Percentiles rank a stretch among this genome's conserved stretches.
Evolutionary conservation across 2,797 vertebrate species (phyloP).

Genomic region (Sebastes itinus): DNA sequence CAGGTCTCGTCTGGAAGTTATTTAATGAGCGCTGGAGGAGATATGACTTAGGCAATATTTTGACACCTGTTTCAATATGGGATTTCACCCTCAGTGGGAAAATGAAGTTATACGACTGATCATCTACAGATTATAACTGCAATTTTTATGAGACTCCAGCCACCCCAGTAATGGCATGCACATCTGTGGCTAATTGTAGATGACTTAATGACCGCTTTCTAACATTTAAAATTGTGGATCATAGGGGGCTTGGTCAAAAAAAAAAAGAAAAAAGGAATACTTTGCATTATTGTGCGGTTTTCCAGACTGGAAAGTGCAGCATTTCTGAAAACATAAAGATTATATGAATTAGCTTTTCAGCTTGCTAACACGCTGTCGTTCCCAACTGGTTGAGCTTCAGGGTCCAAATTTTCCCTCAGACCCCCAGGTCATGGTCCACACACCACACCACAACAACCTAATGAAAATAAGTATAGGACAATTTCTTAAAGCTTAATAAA

Average conservation of each 20-base stretch:
- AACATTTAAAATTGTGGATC: neutral
- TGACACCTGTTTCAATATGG: constrained; percentile 65
- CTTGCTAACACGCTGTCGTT: neutral
- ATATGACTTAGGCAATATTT: constrained; percentile 34
- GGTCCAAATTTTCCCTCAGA: neutral
- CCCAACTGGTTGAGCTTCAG: neutral
- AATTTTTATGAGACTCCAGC: constrained; percentile 34
- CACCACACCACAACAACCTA: neutral
- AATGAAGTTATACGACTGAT: constrained; percentile 39
- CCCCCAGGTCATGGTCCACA: neutral
- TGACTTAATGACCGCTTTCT: neutral
- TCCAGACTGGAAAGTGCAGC: neutral
- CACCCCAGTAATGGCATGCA: neutral
- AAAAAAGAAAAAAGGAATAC: neutral
- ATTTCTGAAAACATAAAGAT: neutral
- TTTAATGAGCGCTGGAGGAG: constrained; percentile 37
- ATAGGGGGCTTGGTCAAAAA: neutral
- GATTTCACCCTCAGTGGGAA: constrained; percentile 51
- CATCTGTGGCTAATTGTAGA: constrained; percentile 34
- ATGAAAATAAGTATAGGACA: neutral
- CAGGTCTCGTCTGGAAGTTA: constrained; percentile 17
- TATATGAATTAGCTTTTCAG: neutral
- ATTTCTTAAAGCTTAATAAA: neutral
- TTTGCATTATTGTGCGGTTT: neutral
- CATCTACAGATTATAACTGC: constrained; percentile 40